phyloP scores from a whole-genome alignment of 2,797 vertebrate species.

The Sphenopsis melanotis region DNA sequence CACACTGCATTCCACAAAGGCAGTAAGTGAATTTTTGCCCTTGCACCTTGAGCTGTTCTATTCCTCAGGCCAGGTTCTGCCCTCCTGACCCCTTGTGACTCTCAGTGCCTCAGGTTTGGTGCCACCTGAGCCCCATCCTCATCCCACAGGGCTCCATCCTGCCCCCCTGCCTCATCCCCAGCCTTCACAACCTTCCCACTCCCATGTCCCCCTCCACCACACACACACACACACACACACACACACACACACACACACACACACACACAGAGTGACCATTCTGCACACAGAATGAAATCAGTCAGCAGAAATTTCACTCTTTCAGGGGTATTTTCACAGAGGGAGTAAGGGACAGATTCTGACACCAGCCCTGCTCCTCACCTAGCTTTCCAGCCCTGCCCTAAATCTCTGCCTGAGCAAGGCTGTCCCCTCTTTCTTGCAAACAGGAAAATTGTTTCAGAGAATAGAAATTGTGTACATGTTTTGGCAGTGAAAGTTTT shows the following conservation, averaged over 20 bases:
- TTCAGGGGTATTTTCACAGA: not conserved
- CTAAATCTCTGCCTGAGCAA: not conserved
- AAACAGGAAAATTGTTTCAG: not conserved
- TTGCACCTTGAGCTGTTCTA: not conserved
- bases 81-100: not conserved
- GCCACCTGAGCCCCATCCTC: fast-evolving
- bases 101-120: fast-evolving
- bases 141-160: not conserved
- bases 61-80: not conserved
- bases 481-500: not conserved
- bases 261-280: not conserved
- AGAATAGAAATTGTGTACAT: not conserved
- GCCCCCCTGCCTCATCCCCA: not conserved
- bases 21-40: not conserved
- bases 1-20: not conserved
- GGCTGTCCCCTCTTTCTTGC: not conserved
- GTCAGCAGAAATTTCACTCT: not conserved
- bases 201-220: not conserved
- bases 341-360: not conserved
- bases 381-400: not conserved
- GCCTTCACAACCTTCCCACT: not conserved
- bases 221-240: not conserved
- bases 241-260: not conserved
- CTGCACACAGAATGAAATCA: not conserved
- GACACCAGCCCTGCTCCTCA: not conserved